Percentiles rank a stretch among this genome's conserved stretches.
Conservation (phyloP, 2,888 invertebrate species). For the Platycheirus rosarum region DNA sequence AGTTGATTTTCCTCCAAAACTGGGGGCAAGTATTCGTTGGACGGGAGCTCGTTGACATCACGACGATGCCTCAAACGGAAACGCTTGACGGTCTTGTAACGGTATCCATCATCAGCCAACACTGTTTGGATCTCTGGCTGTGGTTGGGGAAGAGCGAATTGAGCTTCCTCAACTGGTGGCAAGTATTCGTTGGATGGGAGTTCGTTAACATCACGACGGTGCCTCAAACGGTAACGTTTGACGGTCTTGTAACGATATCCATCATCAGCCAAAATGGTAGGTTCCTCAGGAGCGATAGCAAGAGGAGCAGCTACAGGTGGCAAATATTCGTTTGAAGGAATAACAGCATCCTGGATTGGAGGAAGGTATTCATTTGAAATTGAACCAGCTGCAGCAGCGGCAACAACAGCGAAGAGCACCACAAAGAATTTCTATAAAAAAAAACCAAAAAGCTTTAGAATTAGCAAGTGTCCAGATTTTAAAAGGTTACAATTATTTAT, state of each 20-base stretch:
- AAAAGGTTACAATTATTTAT: not conserved
- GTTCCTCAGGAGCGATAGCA: constrained; percentile 41
- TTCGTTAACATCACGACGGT: constrained; percentile 80
- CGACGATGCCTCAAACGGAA: constrained; percentile 75
- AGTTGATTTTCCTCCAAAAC: constrained; percentile 69
- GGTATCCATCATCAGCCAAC: constrained; percentile 74
- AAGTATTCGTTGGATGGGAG: constrained; percentile 78
- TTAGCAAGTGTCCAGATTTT: not conserved
- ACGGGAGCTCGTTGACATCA: constrained; percentile 77
- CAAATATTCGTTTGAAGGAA: constrained; percentile 74
- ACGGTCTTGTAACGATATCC: constrained; percentile 80
- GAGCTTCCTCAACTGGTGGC: constrained; percentile 73
- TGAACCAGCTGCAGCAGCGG: constrained; percentile 76
- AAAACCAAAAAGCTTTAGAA: constrained; percentile 2
- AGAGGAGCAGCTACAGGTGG: constrained; percentile 52
- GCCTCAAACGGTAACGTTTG: constrained; percentile 77
- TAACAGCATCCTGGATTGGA: constrained; percentile 67
- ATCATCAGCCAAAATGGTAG: constrained; percentile 77
- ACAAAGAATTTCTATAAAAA: constrained; percentile 79
- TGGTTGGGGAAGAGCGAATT: constrained; percentile 30
- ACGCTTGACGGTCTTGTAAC: constrained; percentile 77
- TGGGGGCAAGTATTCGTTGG: constrained; percentile 75
- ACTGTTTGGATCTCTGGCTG: constrained; percentile 38
- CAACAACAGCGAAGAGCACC: constrained; percentile 79
- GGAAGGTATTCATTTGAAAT: constrained; percentile 74